A percentile compares a stretch with the other conserved stretches of the same genome.
These are phyloP conservation scores for Hycleus cichorii DNA, from an alignment of 1,140 invertebrate species.

Conservation along the genomic window DNA sequence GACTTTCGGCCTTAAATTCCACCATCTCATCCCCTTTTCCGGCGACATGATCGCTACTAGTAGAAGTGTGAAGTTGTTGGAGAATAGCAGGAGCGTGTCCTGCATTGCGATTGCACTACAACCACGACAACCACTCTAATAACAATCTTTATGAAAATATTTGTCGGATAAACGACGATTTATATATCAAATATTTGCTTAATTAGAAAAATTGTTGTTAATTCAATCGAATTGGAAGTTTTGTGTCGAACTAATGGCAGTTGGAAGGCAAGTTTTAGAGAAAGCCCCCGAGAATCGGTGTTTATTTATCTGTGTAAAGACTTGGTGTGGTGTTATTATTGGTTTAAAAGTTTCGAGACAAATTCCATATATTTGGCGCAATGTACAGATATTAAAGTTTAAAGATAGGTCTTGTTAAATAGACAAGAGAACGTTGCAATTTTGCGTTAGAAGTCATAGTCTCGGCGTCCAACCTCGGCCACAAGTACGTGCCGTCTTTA, in stretches of 20 bases:
- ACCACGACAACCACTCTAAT: background rate
- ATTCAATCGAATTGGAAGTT: background rate
- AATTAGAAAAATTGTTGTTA: background rate
- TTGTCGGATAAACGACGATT: background rate
- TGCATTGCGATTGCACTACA: background rate
- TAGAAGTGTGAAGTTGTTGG: conserved; percentile 32
- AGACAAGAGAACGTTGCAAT: background rate
- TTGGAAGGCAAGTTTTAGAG: no score
- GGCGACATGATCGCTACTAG: background rate
- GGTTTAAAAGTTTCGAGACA: background rate
- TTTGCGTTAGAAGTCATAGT: conserved; percentile 12
- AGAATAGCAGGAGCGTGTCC: conserved; percentile 29
- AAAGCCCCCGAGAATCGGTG: no score
- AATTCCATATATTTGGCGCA: background rate
- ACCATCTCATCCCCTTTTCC: conserved; percentile 12
- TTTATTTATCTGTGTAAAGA: no score
- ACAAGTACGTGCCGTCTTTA: conserved; percentile 25
- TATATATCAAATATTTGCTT: background rate
- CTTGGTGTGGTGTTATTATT: no score
- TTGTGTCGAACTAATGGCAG: background rate
- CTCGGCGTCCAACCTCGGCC: conserved; percentile 8
- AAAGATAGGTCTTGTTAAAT: conserved; percentile 10
- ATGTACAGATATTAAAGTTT: background rate
- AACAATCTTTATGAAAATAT: background rate
- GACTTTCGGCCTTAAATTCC: conserved; percentile 13